Base-by-base conservation (phyloP, 2,888 invertebrate genomes). In the Watsonalla cultraria region DNA sequence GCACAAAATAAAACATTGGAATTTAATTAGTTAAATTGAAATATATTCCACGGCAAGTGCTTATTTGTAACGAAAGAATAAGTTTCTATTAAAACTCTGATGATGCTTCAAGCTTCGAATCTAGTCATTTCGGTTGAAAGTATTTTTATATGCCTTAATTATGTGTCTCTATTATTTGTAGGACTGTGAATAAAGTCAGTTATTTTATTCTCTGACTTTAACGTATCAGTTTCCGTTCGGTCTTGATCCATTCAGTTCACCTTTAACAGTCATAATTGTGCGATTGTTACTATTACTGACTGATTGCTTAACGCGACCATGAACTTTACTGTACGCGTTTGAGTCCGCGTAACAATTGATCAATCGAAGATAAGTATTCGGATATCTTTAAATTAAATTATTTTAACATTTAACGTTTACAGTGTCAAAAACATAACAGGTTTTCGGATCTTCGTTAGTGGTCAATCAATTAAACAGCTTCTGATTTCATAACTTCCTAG, bases 201-300 rank as follows among this genome's bases (percentile, higher is more conserved):
- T 11, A 8, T 42, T 11, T 8, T 11, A 5, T 5, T 11, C 8
- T 11, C 42, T 11, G 42, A 42, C 42, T 5, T 7, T 42, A 11
- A 42, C 8, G 11, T 42, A 35, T 48, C 47, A 35, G 24, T 15
- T 55, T 49, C 34, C 39, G 37, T 54, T 54, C 59, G 61, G 60
- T 58, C 62, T 61, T 62, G 65, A 62, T 60, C 60, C 55, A 55
- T 51, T 24, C 15, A 57, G 59, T 61, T 65, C 65, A 62, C 65
- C 62, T 65, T 59, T 63, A 56, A 57, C 55, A 52, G 52, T 35
- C 53, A 58, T 54, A 55, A 61, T 62, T 61, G 60, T 62, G 53
- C 46, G 45, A 59, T 56, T 59, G 59, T 59, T 55, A 64, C 61
- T 51, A 58, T 51, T 51, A 51, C 39, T 33, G 45, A 42, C 50